Base-by-base conservation (phyloP, 2,888 invertebrate genomes). In the Schrankia costaestrigalis region DNA sequence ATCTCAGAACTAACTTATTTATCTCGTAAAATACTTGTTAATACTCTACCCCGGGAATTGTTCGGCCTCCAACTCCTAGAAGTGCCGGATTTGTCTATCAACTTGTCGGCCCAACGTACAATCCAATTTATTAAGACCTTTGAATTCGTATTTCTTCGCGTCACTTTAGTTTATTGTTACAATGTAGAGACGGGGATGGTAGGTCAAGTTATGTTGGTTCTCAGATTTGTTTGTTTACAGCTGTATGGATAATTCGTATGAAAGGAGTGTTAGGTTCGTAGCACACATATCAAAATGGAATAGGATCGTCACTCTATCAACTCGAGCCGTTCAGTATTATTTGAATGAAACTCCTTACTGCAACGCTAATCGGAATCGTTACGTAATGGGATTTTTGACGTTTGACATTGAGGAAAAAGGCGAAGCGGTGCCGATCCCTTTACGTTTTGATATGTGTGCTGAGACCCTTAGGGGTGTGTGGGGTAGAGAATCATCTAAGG, bases 21-120 rank as follows among this genome's bases (percentile, higher is more conserved):
- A 83, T 83, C 79, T 80, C 78, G 62, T 73, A 71, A 80, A 84
- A 83, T 83, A 84, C 83, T 84, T 82, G 80, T 79, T 82, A 83
- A 84, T 83, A 73, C 78, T 70, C 73, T 70, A 72, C 71, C 75
- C 71, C 64, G 70, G 13, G 72, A 73, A 68, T 67, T 58, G 58
- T 63, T 19, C 45, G 66, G 75, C 75, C 73, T 56, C 65, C 49
- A 58, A 57, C 66, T 64, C 56, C 51, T 50, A 36, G 37, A 41
- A 37, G 37, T 51, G 25, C 49, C 46, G 57, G 64, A 79, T 52
- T 32, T 35, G 56, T 79, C 37, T 37, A 15, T 7, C 53, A 49
- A 78, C 56, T 23, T 27, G 58, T 74, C 52, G 36, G 9, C 3
- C 44, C 41, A 63, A 54, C 18, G 12, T 35, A 41, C 46, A 49